These are phyloP conservation scores for Zonotrichia albicollis DNA, from an alignment of 2,797 vertebrate genomes.

Conservation along the genomic window DNA sequence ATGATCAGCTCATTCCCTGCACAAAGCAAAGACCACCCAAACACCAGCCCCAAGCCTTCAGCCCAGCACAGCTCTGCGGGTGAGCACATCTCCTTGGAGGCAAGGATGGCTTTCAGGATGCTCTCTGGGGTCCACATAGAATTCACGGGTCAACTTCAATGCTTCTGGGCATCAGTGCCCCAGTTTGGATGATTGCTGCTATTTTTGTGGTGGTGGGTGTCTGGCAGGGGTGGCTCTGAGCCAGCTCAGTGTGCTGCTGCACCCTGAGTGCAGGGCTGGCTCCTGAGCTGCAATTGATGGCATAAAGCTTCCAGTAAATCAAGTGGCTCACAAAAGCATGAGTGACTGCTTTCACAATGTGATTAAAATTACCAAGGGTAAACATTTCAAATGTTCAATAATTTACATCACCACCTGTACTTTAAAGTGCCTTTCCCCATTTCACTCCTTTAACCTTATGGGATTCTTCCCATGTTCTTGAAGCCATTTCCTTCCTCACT, in stretches of 20 bases:
- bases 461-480: constrained; percentile 33
- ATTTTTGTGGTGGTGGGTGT: background rate
- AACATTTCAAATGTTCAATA: constrained; percentile 44
- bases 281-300: constrained; percentile 3
- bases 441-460: background rate
- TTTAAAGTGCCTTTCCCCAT: constrained; percentile 32
- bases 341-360: constrained; percentile 42
- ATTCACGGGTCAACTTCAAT: background rate
- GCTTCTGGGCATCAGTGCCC: background rate
- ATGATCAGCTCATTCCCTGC: background rate
- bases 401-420: constrained; percentile 48
- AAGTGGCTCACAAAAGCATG: constrained; percentile 19
- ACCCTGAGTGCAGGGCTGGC: background rate
- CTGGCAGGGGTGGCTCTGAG: background rate
- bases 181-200: background rate
- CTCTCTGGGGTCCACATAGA: background rate
- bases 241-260: background rate
- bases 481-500: background rate
- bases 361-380: constrained; percentile 56
- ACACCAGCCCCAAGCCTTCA: background rate
- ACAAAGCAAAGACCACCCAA: background rate
- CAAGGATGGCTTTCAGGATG: background rate
- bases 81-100: background rate
- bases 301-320: constrained; percentile 38
- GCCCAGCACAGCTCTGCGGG: rapidly evolving